A percentile compares a stretch with the other conserved stretches of the same genome.
phyloP scores from a whole-genome alignment of 2,797 vertebrate species.

The Poeciliopsis infans region DNA sequence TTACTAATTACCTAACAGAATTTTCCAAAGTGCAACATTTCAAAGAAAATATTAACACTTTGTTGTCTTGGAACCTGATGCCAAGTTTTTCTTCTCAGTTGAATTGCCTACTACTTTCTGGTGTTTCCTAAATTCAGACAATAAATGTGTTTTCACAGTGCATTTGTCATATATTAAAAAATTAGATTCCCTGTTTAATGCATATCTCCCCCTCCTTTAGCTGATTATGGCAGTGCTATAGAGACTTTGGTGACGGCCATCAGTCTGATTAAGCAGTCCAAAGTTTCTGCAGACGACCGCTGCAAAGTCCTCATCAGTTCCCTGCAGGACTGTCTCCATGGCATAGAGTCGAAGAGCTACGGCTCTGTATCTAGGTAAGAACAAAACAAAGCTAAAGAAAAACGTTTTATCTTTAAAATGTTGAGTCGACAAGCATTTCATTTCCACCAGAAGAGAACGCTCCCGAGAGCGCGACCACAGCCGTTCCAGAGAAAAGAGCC shows the following conservation, averaged over 20 bases:
- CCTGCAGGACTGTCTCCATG: conserved; percentile 97
- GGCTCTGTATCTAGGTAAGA: conserved; percentile 90
- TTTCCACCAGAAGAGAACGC: conserved; percentile 88
- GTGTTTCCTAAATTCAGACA: neutral
- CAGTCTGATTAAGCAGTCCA: conserved; percentile 99
- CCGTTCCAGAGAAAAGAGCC: conserved; percentile 96
- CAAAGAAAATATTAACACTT: neutral
- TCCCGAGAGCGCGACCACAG: conserved; percentile 99
- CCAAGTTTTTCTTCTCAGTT: neutral
- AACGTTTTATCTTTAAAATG: neutral
- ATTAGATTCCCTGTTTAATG: neutral
- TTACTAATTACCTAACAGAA: neutral
- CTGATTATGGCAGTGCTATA: conserved; percentile 98
- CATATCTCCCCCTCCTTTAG: conserved; percentile 66
- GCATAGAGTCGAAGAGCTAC: conserved; percentile 98
- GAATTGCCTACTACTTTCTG: neutral
- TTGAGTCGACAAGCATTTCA: neutral
- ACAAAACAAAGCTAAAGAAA: neutral
- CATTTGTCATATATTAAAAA: neutral
- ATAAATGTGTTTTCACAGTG: neutral
- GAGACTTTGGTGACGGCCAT: conserved; percentile 99
- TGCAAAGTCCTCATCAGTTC: conserved; percentile 99
- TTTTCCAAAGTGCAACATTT: neutral
- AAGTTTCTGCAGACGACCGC: conserved; percentile 97
- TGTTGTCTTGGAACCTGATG: neutral